These are phyloP conservation scores for Schrankia costaestrigalis DNA, from an alignment of 2,888 invertebrate genomes.

Conservation along the genomic window DNA sequence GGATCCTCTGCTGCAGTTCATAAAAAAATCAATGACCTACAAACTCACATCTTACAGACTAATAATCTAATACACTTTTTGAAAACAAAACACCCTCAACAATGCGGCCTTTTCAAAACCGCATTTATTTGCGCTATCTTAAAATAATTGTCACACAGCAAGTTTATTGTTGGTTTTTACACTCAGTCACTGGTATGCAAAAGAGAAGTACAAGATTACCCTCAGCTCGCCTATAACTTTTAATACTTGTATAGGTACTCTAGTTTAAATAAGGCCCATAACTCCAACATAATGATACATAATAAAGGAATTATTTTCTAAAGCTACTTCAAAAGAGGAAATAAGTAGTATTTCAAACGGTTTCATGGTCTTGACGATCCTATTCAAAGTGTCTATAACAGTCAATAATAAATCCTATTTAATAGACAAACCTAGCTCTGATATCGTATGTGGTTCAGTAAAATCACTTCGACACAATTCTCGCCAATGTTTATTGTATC, in stretches of 20 bases:
- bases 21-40: conserved; percentile 16
- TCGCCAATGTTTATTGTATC: conserved; percentile 12
- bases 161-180: conserved; percentile 33
- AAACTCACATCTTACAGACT: conserved; percentile 17
- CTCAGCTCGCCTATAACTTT: no score
- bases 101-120: conserved; percentile 47
- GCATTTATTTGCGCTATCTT: conserved; percentile 47
- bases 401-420: conserved; percentile 16
- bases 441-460: conserved; percentile 13
- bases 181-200: conserved; percentile 30
- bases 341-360: no score
- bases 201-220: conserved; percentile 21
- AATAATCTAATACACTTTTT: conserved; percentile 34
- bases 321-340: no score
- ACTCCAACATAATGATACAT: no score
- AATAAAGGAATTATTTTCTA: no score
- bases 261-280: no score
- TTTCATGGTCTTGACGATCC: no score
- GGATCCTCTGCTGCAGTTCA: no score
- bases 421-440: conserved; percentile 20
- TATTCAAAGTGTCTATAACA: conserved; percentile 6
- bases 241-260: no score
- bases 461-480: conserved; percentile 17
- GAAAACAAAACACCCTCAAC: conserved; percentile 37
- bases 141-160: conserved; percentile 30